Evolutionary conservation across 2,797 vertebrate genomes (phyloP).

Genomic region (Gadopsis marmoratus): DNA sequence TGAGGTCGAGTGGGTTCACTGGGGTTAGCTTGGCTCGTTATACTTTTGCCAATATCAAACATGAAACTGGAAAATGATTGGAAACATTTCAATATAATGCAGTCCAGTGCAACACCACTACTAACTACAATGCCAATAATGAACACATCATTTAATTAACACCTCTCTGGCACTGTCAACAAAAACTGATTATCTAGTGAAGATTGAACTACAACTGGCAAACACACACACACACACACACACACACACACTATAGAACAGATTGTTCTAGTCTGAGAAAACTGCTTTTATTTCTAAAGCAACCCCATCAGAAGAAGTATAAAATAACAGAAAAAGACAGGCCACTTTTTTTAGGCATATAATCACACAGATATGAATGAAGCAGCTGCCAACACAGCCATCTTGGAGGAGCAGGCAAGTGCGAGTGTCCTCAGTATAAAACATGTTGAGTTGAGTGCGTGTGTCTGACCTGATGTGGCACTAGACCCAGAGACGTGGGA

Average conservation of each 20-base stretch:
- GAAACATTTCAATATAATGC: not conserved
- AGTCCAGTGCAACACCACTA: not conserved
- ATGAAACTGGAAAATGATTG: too few relatives aligned
- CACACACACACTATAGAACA: not conserved
- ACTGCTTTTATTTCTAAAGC: slow-evolving; percentile 16
- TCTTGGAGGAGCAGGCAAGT: not conserved
- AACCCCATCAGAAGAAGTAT: not conserved
- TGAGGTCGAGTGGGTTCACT: not conserved
- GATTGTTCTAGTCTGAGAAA: not conserved
- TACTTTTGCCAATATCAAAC: not conserved
- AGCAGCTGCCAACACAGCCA: too few relatives aligned
- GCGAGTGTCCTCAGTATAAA: not conserved
- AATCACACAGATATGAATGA: not conserved
- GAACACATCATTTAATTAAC: not conserved
- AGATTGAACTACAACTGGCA: not conserved
- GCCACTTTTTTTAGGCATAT: not conserved
- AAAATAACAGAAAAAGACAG: not conserved
- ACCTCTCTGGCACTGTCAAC: not conserved
- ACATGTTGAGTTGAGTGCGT: not conserved
- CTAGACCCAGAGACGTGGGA: slow-evolving; percentile 96
- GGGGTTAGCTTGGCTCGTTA: not conserved
- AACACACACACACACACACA: not conserved
- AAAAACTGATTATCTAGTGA: not conserved
- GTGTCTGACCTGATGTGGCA: slow-evolving; percentile 94
- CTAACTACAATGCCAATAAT: not conserved